A percentile compares a stretch with the other conserved stretches of the same genome.
Evolutionary conservation across 2,888 invertebrate species (phyloP).

Genomic region (Habroteleia sp.): DNA sequence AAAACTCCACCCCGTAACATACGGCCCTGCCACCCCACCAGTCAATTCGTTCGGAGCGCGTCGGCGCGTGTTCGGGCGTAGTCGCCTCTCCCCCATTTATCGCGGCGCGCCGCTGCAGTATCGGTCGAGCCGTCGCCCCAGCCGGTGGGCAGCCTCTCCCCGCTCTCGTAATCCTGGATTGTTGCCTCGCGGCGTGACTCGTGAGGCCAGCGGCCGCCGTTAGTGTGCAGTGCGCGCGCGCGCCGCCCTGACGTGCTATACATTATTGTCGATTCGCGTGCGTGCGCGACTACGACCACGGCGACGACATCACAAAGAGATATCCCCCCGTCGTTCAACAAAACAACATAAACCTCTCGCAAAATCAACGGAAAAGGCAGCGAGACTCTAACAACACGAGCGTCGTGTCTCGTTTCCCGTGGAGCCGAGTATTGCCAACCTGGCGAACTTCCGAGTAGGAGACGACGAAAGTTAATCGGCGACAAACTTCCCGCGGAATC

Average conservation of each 20-base stretch:
- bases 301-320: constrained; percentile 6
- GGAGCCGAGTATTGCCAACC: not conserved
- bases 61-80: constrained; percentile 56
- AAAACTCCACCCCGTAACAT: constrained; percentile 9
- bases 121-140: constrained; percentile 61
- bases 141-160: constrained; percentile 53
- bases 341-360: not conserved
- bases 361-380: too few relatives aligned
- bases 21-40: constrained; percentile 19
- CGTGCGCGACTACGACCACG: constrained; percentile 20
- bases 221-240: constrained; percentile 53
- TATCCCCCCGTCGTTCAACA: constrained; percentile 12
- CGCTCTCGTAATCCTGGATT: constrained; percentile 31
- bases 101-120: constrained; percentile 42
- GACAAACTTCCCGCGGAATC: not conserved
- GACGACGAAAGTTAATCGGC: not conserved
- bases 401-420: not conserved
- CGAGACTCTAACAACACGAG: too few relatives aligned
- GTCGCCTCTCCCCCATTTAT: constrained; percentile 53
- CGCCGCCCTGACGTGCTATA: constrained; percentile 34
- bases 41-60: constrained; percentile 35
- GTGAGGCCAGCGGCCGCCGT: constrained; percentile 49
- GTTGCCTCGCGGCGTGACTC: constrained; percentile 56
- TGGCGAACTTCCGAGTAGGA: not conserved
- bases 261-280: constrained; percentile 7